phyloP scores from a whole-genome alignment of 2,797 vertebrate genomes.

The Sebastes kiyomatsui region DNA sequence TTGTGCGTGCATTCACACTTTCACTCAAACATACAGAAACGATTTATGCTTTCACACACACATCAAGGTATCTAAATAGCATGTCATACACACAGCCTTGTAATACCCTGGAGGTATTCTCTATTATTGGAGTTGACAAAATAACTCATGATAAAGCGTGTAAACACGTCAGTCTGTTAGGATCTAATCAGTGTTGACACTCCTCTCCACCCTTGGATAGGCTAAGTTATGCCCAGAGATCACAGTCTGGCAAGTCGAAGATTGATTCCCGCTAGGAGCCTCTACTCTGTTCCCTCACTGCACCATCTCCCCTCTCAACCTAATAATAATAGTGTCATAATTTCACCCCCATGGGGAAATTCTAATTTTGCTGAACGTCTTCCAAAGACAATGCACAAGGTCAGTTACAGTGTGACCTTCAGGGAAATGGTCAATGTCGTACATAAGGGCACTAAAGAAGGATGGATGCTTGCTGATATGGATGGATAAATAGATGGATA shows the following conservation, averaged over 20 bases:
- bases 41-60: not conserved
- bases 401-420: not conserved
- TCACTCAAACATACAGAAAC: not conserved
- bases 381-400: not conserved
- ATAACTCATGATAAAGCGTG: conserved; percentile 49
- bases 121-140: conserved; percentile 66
- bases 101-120: conserved; percentile 32
- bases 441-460: not conserved
- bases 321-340: conserved; percentile 37
- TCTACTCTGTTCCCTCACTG: conserved; percentile 3
- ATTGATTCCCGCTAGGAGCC: conserved; percentile 40
- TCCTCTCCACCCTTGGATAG: conserved; percentile 42
- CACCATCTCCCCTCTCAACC: conserved; percentile 9
- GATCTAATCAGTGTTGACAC: conserved; percentile 62
- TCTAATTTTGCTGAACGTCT: conserved; percentile 3
- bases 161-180: conserved; percentile 54
- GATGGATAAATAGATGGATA: not conserved
- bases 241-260: conserved; percentile 38
- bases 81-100: not conserved
- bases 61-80: conserved; percentile 21
- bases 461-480: not conserved
- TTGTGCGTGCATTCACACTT: not conserved
- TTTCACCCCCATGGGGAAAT: conserved; percentile 10
- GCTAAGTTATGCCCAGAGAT: conserved; percentile 60
- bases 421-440: not conserved